These are phyloP conservation scores for Bursaphelenchus okinawaensis DNA, from an alignment of 2,888 invertebrate genomes.

Conservation along the genomic window DNA sequence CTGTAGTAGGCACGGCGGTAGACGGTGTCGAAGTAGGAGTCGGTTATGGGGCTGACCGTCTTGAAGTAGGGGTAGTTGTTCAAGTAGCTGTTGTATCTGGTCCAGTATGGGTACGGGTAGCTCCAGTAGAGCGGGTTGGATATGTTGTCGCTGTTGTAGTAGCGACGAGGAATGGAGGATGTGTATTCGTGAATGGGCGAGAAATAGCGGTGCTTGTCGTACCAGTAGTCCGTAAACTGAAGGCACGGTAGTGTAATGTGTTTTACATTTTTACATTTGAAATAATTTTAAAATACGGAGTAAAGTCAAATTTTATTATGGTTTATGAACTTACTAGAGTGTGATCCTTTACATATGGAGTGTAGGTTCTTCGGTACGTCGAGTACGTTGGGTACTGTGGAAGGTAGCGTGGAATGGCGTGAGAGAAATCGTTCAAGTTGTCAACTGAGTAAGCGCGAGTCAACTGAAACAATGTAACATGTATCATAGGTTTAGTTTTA, in stretches of 20 bases:
- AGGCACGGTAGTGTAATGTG: no score
- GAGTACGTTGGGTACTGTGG: neutral
- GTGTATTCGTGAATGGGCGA: constrained; percentile 40
- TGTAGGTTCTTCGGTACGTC: neutral
- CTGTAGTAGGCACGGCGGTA: neutral
- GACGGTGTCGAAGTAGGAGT: neutral
- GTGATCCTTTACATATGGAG: neutral
- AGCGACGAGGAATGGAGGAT: constrained; percentile 28
- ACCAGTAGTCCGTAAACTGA: constrained; percentile 26
- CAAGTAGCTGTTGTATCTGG: neutral
- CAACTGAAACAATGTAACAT: constrained; percentile 8
- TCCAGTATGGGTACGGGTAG: constrained; percentile 1
- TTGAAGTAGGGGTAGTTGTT: neutral
- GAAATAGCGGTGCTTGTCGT: constrained; percentile 53
- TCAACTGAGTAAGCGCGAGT: constrained; percentile 16
- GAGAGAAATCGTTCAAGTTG: constrained; percentile 2
- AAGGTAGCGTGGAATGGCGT: neutral
- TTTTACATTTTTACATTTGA: no score
- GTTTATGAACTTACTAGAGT: neutral
- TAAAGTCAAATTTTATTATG: neutral
- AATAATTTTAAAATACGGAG: no score
- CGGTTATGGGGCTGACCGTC: neutral
- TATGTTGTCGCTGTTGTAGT: constrained; percentile 17
- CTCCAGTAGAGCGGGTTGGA: constrained; percentile 3
- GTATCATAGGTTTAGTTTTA: neutral